Base-by-base conservation (phyloP, 2,888 invertebrate species). In the Sclerodermus sp. region DNA sequence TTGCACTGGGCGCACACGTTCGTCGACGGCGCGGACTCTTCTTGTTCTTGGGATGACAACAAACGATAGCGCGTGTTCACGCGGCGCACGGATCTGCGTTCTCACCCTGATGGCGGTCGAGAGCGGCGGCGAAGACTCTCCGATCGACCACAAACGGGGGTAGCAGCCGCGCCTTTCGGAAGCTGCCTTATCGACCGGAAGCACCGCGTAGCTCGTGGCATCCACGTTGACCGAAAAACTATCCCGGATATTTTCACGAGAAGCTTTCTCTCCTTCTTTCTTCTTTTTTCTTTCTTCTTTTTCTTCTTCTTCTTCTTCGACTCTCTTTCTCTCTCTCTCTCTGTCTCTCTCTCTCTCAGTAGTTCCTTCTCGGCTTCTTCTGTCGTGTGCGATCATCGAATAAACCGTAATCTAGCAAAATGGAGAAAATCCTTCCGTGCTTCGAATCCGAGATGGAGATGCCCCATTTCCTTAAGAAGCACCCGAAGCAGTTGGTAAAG, bases 131-230 rank as follows among this genome's bases (percentile, higher is more conserved):
- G 46, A 39, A 49, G 31, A 23, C 49, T 43, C 43, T 55, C 43
- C 52, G 45, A 56, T 58, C 55, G 58, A 58, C 53, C 53, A 51
- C 16, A 41, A 29, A 44, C 12, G 37, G 9, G 44, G 4, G 40
- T 18, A 65, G n/a, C n/a, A n/a, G 71, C 70, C 71, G 71, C 72
- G 67, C 73, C 74, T 74, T 64, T 58, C 65, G 67, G 64, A 62
- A 66, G 67, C 64, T 67, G 59, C 60, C 53, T 64, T 71, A 73
- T 74, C 74, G 74, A 74, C 74, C 70, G 68, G 67, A 70, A 71
- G 67, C 57, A 54, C 50, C 49, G 51, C 51, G 47, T 47, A 40
- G 51, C 40, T 45, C 46, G 52, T 55, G 47, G 45, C 13, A n/a
- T 34, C 34, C n/a, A 34, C 34, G 34, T 34, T 34, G 34, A 12